Evolutionary conservation across 2,888 invertebrate species (phyloP).

Genomic region (Cryptocephalus moraei): DNA sequence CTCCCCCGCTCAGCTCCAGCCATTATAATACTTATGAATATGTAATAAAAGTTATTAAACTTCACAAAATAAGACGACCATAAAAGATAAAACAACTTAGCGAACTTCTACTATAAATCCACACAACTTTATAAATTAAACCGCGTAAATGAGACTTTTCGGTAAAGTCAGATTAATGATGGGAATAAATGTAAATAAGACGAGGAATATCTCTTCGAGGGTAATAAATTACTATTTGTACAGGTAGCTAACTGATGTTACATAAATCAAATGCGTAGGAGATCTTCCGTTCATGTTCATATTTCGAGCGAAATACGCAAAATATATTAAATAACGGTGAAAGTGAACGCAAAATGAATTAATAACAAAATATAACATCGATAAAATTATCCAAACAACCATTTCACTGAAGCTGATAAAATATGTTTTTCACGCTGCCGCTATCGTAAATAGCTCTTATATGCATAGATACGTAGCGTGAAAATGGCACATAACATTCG

Average conservation of each 20-base stretch:
- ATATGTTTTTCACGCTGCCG: too few species aligned
- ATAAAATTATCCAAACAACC: too few species aligned
- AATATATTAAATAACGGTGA: too few species aligned
- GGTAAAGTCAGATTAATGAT: slow-evolving; percentile 40
- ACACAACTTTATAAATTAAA: slow-evolving; percentile 39
- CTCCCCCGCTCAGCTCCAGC: slow-evolving; percentile 9
- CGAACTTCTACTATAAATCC: slow-evolving; percentile 39
- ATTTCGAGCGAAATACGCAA: too few species aligned
- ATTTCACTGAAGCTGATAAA: too few species aligned
- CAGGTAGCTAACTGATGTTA: slow-evolving; percentile 1
- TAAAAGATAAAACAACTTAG: slow-evolving; percentile 37
- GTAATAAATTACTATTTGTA: slow-evolving; percentile 16
- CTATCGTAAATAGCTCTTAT: too few species aligned
- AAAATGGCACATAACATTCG: too few species aligned
- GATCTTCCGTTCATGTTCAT: too few species aligned
- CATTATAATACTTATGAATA: slow-evolving; percentile 30
- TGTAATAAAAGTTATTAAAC: slow-evolving; percentile 37
- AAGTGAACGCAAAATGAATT: too few species aligned
- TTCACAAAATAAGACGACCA: slow-evolving; percentile 31
- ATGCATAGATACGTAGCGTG: too few species aligned
- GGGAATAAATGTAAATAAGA: slow-evolving; percentile 36
- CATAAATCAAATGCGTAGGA: too few species aligned
- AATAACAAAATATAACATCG: too few species aligned
- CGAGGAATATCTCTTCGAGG: slow-evolving; percentile 13
- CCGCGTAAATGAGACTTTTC: slow-evolving; percentile 39